Percentiles rank a stretch among this genome's conserved stretches.
phyloP scores from a whole-genome alignment of 2,113 vertebrate genomes.

The Salvelinus fontinalis region DNA sequence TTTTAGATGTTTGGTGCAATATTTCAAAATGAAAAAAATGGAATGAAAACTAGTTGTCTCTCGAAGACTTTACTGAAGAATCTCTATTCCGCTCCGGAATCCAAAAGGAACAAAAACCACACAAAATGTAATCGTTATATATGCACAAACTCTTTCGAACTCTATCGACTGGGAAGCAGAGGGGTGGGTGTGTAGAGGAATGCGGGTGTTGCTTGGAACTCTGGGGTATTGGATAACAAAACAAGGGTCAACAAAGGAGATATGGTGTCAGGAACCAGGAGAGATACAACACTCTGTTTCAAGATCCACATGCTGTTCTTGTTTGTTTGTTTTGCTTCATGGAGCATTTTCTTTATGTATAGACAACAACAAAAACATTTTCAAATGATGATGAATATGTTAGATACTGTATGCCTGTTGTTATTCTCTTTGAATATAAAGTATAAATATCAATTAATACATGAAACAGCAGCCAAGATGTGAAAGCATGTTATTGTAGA shows the following conservation, averaged over 20 bases:
- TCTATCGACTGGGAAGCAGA: background rate
- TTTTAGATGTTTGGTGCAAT: no score
- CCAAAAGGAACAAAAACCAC: no score
- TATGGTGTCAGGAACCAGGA: background rate
- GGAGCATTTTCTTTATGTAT: background rate
- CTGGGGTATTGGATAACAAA: background rate
- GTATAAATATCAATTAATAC: background rate
- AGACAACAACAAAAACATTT: background rate
- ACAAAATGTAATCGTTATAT: no score
- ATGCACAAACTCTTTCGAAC: no score
- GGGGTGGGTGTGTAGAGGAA: background rate
- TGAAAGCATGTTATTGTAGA: no score
- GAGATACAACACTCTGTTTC: background rate
- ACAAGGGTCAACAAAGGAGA: background rate
- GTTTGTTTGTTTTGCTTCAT: background rate
- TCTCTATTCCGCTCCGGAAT: no score
- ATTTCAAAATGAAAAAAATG: no score
- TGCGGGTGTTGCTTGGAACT: background rate
- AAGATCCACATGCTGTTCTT: no score
- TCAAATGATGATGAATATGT: background rate
- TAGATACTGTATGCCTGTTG: background rate
- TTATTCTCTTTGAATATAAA: no score
- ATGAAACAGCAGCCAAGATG: no score
- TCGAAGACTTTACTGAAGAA: no score
- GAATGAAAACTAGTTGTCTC: no score